These are phyloP conservation scores for Lepus americanus DNA, from an alignment of 2,113 vertebrate species.

Conservation along the genomic window DNA sequence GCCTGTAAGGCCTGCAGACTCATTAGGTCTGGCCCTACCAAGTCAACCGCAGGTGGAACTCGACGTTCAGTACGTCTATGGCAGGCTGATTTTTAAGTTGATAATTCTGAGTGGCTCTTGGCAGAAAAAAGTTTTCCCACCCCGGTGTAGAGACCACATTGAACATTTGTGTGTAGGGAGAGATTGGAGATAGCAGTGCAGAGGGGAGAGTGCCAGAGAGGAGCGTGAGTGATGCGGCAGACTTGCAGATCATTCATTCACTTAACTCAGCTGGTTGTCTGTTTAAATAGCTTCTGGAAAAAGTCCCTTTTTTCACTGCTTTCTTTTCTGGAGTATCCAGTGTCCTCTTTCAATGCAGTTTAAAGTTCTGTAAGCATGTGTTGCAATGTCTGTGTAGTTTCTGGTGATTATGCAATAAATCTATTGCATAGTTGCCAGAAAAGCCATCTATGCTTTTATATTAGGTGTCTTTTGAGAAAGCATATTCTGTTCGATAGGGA, in stretches of 20 bases:
- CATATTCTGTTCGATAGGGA: not conserved
- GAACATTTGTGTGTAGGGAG: not conserved
- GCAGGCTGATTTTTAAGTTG: no score
- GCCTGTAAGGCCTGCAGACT: no score
- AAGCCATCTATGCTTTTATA: not conserved
- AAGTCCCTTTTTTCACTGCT: not conserved
- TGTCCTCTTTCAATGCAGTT: constrained; percentile 25
- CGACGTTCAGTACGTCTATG: no score
- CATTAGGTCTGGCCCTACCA: no score
- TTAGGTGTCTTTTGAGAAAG: constrained; percentile 42
- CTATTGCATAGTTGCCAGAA: constrained; percentile 37
- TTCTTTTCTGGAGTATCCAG: constrained; percentile 49
- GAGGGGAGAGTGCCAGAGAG: not conserved
- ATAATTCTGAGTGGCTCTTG: no score
- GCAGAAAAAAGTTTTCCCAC: no score
- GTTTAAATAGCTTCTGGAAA: constrained; percentile 40
- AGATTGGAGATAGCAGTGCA: not conserved
- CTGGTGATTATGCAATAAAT: constrained; percentile 7
- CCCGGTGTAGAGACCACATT: not conserved
- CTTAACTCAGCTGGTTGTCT: constrained; percentile 20
- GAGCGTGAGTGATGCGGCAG: not conserved
- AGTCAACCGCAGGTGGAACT: no score
- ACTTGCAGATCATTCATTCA: constrained; percentile 32
- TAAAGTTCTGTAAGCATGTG: not conserved
- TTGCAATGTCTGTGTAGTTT: not conserved